Base-by-base conservation (phyloP, 2,113 vertebrate species). In the Phycodurus eques region DNA sequence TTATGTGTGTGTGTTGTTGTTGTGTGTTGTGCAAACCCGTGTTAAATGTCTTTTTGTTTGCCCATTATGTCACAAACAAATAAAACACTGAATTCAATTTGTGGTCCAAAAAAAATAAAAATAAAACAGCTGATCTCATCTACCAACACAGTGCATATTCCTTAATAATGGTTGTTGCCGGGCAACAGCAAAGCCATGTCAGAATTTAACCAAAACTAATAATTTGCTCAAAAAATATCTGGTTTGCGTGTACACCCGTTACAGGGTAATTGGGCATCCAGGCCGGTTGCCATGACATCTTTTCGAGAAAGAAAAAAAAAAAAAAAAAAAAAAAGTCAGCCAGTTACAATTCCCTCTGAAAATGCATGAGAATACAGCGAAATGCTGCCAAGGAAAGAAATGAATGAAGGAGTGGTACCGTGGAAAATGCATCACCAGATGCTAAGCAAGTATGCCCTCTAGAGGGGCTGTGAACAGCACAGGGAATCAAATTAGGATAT, bases 141-240 rank as follows among this genome's bases (percentile, higher is more conserved):
- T 15, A 31, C 56, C 11, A 33, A 60, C 57, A 74, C 72, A 72
- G 60, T 59, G 72, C 49, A 67, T 62, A 51, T 44, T 62, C 65
- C 46, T n/a, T 68, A 53, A 47, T 42, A 22, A 64, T n/a, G 10
- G 20, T 64, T 59, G 82, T 78, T 79, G 82, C 85, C 66, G 68
- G 46, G 83, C 77, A 85, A 88, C 85, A 72, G 70, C 54, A 39
- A 15, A 79, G 31, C 15, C 31, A 49, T 67, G 68, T 44, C 65
- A 65, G 74, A 80, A 27, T 27, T 27, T 27, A 27, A 27, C 27
- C 27, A 27, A 27, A 27, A 27, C 27, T 27, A 27, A 27, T 27
- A 27, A 27, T 27, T 27, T 27, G 27, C 27, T 27, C 27, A 27
- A 27, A 27, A 27, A 27, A 79, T 19, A 75, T 44, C 43, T 44